A percentile compares a stretch with the other conserved stretches of the same genome.
Evolutionary conservation across 1,140 invertebrate species (phyloP).

Genomic region (Lucilia cuprina): DNA sequence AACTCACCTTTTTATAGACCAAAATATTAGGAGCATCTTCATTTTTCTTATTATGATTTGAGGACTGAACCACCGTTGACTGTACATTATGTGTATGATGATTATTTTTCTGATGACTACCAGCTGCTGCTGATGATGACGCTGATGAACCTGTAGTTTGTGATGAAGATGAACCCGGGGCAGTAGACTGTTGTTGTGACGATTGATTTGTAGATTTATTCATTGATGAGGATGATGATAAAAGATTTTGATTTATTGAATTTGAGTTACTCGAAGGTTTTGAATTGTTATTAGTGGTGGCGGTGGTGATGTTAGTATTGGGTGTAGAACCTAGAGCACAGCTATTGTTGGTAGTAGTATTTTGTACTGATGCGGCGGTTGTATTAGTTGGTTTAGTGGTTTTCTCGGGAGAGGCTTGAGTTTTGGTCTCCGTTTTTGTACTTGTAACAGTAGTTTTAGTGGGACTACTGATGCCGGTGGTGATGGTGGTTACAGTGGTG

Average conservation of each 20-base stretch:
- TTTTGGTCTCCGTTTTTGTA: background rate
- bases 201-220: background rate
- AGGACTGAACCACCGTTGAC: background rate
- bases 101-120: conserved; percentile 8
- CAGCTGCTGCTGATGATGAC: background rate
- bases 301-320: conserved; percentile 27
- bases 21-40: conserved; percentile 62
- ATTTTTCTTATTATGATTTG: conserved; percentile 49
- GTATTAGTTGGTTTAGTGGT: background rate
- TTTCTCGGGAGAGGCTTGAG: background rate
- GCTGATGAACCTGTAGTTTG: background rate
- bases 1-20: conserved; percentile 60
- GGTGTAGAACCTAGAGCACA: background rate
- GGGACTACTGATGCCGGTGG: background rate
- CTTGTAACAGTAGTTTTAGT: background rate
- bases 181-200: background rate
- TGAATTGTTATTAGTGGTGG: background rate
- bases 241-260: background rate
- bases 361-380: background rate
- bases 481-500: background rate
- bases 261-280: background rate
- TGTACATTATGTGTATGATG: background rate
- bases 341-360: background rate
- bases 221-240: background rate
- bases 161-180: conserved; percentile 18